Evolutionary conservation across 2,113 vertebrate genomes (phyloP), one percentile per base, ranked within the genome.

Genomic region (Microcebus griseorufus): DNA sequence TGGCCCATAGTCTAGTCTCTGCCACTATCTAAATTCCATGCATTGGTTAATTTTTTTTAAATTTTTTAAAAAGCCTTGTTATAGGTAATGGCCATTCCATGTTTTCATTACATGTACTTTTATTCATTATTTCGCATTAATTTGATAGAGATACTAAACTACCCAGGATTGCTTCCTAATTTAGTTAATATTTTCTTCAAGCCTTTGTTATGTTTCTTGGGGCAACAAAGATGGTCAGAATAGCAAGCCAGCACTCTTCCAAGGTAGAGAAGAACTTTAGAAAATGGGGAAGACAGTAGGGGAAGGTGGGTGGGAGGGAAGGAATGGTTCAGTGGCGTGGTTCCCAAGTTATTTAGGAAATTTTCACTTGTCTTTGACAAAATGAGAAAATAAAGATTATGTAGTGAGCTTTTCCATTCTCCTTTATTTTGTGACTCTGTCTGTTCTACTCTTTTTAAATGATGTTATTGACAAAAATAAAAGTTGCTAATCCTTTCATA

Each of bases 131-230:
- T 89, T 92, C 37, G 53, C 3, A 32, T 92, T 93, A 67, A 86
- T 81, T 4, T 88, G 29, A 14, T 78, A 64, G 37, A 94, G 10
- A 20, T 85, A 45, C 17, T 83, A 27, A 73, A 11, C 9, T 69
- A 51, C 0, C 87, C 39, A 75, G 17, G 64, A 72, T 95, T 67
- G 69, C 64, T 88, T 87, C 32, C 64, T 58, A 88, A 86, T 69
- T 94, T 81, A 93, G 29, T 94, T 73, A 89, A 62, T 92, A 75
- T 69, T 95, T 88, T 94, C 23, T 85, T 89, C 16, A 96, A 45
- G n/a, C 4, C 9, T 96, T 4, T 45, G 6, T 70, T 82, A 69
- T 53, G 3, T 84, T 93, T 84, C 39, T 17, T 85, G 39, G 32
- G 67, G 1, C 45, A 90, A 14, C 39, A 37, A 42, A 75, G 64